Percentiles rank a stretch among this genome's conserved stretches.
phyloP scores from a whole-genome alignment of 1,140 invertebrate species.

The Panagrolaimus sp. region DNA sequence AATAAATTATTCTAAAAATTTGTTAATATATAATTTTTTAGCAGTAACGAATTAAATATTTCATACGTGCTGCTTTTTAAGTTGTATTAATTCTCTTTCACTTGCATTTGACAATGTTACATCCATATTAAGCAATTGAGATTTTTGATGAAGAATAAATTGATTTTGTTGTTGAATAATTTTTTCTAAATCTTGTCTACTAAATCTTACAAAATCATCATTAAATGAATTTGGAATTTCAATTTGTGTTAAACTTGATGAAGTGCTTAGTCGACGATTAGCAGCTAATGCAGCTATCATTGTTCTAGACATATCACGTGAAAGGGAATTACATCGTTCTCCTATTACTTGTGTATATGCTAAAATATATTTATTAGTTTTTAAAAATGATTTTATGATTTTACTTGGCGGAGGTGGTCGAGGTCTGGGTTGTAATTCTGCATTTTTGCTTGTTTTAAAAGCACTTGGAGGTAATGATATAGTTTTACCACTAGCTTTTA shows the following conservation, averaged over 20 bases:
- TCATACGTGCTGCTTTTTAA: slow-evolving; percentile 30
- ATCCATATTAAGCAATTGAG: slow-evolving; percentile 27
- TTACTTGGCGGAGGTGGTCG: slow-evolving; percentile 6
- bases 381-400: not conserved
- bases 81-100: slow-evolving; percentile 32
- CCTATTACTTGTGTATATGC: slow-evolving; percentile 30
- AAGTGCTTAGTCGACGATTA: not conserved
- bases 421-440: not conserved
- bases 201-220: not conserved
- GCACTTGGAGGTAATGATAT: slow-evolving; percentile 17
- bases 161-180: slow-evolving; percentile 8
- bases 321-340: slow-evolving; percentile 31
- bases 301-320: slow-evolving; percentile 16
- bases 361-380: not conserved
- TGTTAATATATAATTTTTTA: not conserved
- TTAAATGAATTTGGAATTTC: not conserved
- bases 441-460: slow-evolving; percentile 24
- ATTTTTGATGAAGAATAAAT: slow-evolving; percentile 21
- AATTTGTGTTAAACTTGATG: slow-evolving; percentile 18
- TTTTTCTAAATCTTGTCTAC: slow-evolving; percentile 5
- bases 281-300: not conserved
- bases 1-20: slow-evolving; percentile 30
- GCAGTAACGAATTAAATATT: not conserved
- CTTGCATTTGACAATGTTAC: slow-evolving; percentile 26
- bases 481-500: slow-evolving; percentile 16